A percentile compares a stretch with the other conserved stretches of the same genome.
phyloP scores from a whole-genome alignment of 2,888 invertebrate genomes.

The Dryobota labecula region DNA sequence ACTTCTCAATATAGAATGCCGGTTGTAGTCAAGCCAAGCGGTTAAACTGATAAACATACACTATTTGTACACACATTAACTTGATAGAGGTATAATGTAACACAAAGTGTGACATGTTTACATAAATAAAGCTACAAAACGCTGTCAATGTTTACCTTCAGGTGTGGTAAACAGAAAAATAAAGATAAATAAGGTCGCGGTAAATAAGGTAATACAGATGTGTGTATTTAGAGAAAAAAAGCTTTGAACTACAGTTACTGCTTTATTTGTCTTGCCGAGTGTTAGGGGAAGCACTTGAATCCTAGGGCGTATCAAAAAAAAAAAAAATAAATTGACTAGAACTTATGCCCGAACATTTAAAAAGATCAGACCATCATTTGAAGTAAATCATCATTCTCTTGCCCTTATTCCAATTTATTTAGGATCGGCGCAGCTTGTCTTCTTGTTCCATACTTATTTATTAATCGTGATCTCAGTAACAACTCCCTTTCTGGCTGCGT shows the following conservation, averaged over 20 bases:
- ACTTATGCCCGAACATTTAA: too few species aligned
- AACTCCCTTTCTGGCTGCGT: background rate
- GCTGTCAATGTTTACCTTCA: constrained; percentile 8
- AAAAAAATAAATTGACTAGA: too few species aligned
- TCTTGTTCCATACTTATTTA: background rate
- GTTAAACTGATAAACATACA: constrained; percentile 30
- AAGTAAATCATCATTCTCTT: background rate
- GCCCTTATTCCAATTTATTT: too few species aligned
- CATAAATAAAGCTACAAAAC: constrained; percentile 23
- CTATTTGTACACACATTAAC: constrained; percentile 20
- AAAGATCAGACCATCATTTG: background rate
- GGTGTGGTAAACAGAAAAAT: constrained; percentile 39
- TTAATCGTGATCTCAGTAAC: background rate
- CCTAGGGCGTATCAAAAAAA: too few species aligned
- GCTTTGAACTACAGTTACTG: background rate
- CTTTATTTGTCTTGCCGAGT: background rate
- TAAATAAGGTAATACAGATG: constrained; percentile 17
- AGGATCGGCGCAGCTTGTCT: too few species aligned
- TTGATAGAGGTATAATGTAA: constrained; percentile 25
- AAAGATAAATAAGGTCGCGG: constrained; percentile 21
- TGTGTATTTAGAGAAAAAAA: constrained; percentile 13
- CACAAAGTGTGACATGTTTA: constrained; percentile 27
- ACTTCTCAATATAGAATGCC: background rate
- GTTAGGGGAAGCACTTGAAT: background rate
- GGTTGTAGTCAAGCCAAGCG: constrained; percentile 1